These are phyloP conservation scores for Sepioteuthis lessoniana DNA, from an alignment of 2,888 invertebrate genomes.

Conservation along the genomic window DNA sequence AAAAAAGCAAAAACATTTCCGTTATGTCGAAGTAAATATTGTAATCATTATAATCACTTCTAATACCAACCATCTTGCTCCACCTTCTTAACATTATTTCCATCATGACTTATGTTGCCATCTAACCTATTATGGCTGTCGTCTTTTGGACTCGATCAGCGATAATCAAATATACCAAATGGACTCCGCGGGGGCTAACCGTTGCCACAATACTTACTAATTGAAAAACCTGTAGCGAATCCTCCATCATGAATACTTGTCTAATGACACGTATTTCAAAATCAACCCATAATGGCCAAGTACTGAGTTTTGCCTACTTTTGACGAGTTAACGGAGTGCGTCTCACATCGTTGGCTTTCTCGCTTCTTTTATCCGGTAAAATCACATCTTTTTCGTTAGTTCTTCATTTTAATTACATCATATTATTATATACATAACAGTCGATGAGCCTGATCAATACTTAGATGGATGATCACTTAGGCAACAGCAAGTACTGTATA, in stretches of 20 bases:
- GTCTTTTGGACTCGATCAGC: neutral
- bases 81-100: neutral
- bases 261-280: neutral
- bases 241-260: neutral
- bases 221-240: conserved; percentile 10
- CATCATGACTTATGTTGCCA: neutral
- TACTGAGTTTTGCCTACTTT: neutral
- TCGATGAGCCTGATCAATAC: too few species aligned
- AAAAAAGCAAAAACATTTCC: neutral
- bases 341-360: neutral
- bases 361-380: neutral
- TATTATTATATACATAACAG: too few species aligned
- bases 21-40: neutral
- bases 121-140: neutral
- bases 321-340: neutral
- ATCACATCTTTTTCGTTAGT: too few species aligned
- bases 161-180: neutral
- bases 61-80: neutral
- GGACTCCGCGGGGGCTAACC: neutral
- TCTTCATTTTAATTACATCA: too few species aligned
- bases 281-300: neutral
- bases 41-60: neutral
- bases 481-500: too few species aligned
- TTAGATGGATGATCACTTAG: too few species aligned
- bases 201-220: neutral